Base-by-base conservation (phyloP, 2,888 invertebrate species). In the Selenia dentaria region DNA sequence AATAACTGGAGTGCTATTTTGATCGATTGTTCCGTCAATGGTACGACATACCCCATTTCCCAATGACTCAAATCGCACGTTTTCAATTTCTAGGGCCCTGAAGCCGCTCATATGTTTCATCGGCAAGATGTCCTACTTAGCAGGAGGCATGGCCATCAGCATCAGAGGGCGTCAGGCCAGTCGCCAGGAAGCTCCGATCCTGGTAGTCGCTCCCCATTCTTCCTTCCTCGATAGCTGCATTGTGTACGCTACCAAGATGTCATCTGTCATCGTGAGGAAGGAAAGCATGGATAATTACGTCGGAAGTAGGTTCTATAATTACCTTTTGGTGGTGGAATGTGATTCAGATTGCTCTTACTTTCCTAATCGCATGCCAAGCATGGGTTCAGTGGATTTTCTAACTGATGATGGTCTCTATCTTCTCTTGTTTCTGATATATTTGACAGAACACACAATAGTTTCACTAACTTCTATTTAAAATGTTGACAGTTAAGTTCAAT, bases 171-270 rank as follows among this genome's bases (percentile, higher is more conserved):
- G 92, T 57, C 95, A 95, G 73, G 96, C 95, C 49, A 91, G 93
- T 50, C 90, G 95, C 34, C 80, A 91, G 45, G 96, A 97, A 76
- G 97, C 97, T 3, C 96, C 97, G 9, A 95, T 98, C 59, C 91
- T 97, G 51, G 96, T 96, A 40, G 93, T 95, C 36, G 97, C 97
- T 0, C 97, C 98, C 2, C 98, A 98, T 83, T 96, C 97, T 44
- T 95, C 96, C 3, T 97, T 96, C 91, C 92, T 97, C 70, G 98
- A 98, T 84, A 95, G 96, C 66, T 94, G 97, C 67, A 94, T 96
- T 63, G 94, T 96, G 69, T 95, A 96, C 78, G 94, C 95, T 59
- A 94, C 96, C 44, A 94, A 94, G 74, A 95, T 96, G 83, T 95
- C 96, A 5, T 95, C 96, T 8, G 95, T 96, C 76, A 96, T 97